A percentile compares a stretch with the other conserved stretches of the same genome.
phyloP scores from a whole-genome alignment of 2,888 invertebrate species.

The Abscondita cerata region DNA sequence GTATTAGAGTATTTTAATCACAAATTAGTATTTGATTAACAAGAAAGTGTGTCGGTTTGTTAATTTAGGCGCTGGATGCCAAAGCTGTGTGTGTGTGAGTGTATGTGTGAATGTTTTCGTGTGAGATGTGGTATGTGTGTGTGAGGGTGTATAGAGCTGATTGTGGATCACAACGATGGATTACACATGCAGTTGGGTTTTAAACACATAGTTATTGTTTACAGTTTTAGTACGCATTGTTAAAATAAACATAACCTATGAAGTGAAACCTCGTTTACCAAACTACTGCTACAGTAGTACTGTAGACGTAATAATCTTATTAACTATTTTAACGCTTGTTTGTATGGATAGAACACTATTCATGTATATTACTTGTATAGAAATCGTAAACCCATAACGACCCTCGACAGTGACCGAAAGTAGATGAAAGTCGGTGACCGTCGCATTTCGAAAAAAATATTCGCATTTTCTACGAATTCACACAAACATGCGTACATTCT shows the following conservation, averaged over 20 bases:
- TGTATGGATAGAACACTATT: conserved; percentile 21
- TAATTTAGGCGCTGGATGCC: conserved; percentile 17
- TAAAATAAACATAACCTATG: conserved; percentile 16
- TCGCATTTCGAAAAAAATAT: conserved; percentile 4
- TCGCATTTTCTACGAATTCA: conserved; percentile 41
- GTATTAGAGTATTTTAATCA: conserved; percentile 28
- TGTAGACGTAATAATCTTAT: not conserved
- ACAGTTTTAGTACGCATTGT: conserved; percentile 7
- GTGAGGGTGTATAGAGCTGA: not conserved
- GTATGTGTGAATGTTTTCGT: too few relatives aligned
- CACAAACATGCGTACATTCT: conserved; percentile 36
- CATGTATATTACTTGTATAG: conserved; percentile 17
- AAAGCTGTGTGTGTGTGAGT: not conserved
- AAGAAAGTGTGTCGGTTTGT: not conserved
- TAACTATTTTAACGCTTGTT: not conserved
- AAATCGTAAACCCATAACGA: conserved; percentile 34
- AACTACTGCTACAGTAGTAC: too few relatives aligned
- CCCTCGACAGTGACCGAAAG: too few relatives aligned
- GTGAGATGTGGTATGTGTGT: not conserved
- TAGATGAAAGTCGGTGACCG: conserved; percentile 5
- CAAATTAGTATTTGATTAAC: conserved; percentile 20
- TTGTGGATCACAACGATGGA: conserved; percentile 18
- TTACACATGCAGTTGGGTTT: conserved; percentile 21
- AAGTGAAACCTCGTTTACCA: conserved; percentile 31
- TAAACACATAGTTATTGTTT: conserved; percentile 42